Conservation (phyloP, 2,113 vertebrate species). For the Coptodon rendalli region DNA sequence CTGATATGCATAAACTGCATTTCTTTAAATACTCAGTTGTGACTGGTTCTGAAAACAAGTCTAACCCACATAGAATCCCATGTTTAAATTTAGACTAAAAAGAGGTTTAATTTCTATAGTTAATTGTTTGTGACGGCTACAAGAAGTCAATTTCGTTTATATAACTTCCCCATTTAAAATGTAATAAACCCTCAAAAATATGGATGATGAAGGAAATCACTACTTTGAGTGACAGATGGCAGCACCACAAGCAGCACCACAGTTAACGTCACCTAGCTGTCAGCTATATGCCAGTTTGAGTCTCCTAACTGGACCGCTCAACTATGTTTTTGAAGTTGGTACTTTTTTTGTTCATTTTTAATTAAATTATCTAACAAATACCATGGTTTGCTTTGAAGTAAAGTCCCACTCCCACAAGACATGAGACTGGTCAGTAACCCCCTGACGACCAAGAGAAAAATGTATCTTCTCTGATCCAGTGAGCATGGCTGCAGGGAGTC, state of each 20-base stretch:
- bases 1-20: not conserved
- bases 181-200: not conserved
- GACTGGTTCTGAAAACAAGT: not conserved
- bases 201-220: not conserved
- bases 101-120: not conserved
- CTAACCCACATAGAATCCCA: not conserved
- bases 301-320: not conserved
- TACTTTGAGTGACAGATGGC: not conserved
- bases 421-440: not conserved
- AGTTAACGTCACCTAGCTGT: not conserved
- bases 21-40: not conserved
- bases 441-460: not conserved
- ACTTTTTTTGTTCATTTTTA: not conserved
- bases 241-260: not conserved
- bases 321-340: not conserved
- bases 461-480: not conserved
- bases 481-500: not conserved
- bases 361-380: not conserved
- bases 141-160: not conserved
- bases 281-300: not conserved
- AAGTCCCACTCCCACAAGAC: not conserved
- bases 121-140: not conserved
- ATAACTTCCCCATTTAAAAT: not conserved
- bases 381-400: not conserved
- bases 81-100: not conserved